phyloP scores from a whole-genome alignment of 1,140 invertebrate genomes.

The Chymomyza costata region DNA sequence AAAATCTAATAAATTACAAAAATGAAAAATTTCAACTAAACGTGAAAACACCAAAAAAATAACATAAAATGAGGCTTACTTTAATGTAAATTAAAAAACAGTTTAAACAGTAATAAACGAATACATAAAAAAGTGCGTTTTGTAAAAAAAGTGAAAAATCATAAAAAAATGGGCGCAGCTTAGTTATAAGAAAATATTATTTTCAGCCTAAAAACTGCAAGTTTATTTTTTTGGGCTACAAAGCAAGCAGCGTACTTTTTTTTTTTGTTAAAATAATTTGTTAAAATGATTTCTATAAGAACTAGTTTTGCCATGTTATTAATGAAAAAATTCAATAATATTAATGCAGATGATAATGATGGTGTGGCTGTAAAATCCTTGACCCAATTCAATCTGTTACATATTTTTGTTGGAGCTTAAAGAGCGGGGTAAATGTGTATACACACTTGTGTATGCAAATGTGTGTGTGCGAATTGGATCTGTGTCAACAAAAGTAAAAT shows the following conservation, averaged over 20 bases:
- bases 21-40: slow-evolving; percentile 1
- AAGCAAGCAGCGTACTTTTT: not conserved
- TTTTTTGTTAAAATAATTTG: too few species aligned
- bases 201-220: not conserved
- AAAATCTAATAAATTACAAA: slow-evolving; percentile 30
- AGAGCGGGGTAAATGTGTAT: too few species aligned
- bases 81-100: slow-evolving; percentile 42
- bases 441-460: too few species aligned
- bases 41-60: too few species aligned
- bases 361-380: slow-evolving; percentile 53
- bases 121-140: slow-evolving; percentile 45
- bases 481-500: too few species aligned
- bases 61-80: slow-evolving; percentile 34
- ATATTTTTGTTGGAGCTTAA: too few species aligned
- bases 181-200: not conserved
- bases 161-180: not conserved
- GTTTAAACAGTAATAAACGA: slow-evolving; percentile 39
- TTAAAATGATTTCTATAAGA: too few species aligned
- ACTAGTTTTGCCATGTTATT: not conserved
- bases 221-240: too few species aligned
- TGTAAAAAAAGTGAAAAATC: slow-evolving; percentile 6
- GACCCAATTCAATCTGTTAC: slow-evolving; percentile 60
- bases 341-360: slow-evolving; percentile 11
- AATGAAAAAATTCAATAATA: not conserved
- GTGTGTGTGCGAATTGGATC: too few species aligned